These are phyloP conservation scores for Seriola rivoliana DNA, from an alignment of 2,113 vertebrate genomes.

Conservation along the genomic window DNA sequence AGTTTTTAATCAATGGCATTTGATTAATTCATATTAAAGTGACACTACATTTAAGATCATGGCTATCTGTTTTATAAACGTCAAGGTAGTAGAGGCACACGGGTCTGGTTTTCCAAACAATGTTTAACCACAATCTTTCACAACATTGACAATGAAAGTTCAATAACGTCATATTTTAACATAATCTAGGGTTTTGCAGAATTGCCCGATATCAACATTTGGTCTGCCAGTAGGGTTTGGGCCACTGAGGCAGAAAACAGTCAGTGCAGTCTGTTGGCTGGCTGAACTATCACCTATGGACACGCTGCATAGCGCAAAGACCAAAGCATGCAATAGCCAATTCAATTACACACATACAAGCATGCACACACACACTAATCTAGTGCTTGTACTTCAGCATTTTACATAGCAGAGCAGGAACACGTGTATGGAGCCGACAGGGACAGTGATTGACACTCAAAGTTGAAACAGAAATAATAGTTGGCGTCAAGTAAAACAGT, in stretches of 20 bases:
- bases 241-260: constrained; percentile 28
- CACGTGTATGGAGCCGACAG: neutral
- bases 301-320: constrained; percentile 26
- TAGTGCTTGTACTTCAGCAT: constrained; percentile 1
- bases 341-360: constrained; percentile 11
- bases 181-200: constrained; percentile 24
- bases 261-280: constrained; percentile 12
- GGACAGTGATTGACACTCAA: neutral
- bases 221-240: constrained; percentile 31
- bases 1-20: too few relatives aligned
- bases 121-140: neutral
- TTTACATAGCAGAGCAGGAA: neutral
- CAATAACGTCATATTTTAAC: neutral
- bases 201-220: constrained; percentile 7
- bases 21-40: neutral
- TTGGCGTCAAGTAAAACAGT: constrained; percentile 21
- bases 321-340: neutral
- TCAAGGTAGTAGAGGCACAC: neutral
- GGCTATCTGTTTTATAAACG: too few relatives aligned
- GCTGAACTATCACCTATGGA: constrained; percentile 37
- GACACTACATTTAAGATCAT: neutral
- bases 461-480: constrained; percentile 3
- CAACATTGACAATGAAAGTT: neutral
- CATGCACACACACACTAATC: neutral
- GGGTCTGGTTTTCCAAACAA: neutral